phyloP scores from a whole-genome alignment of 35 echinoderm and acorn worm species.

The Acanthaster planci region DNA sequence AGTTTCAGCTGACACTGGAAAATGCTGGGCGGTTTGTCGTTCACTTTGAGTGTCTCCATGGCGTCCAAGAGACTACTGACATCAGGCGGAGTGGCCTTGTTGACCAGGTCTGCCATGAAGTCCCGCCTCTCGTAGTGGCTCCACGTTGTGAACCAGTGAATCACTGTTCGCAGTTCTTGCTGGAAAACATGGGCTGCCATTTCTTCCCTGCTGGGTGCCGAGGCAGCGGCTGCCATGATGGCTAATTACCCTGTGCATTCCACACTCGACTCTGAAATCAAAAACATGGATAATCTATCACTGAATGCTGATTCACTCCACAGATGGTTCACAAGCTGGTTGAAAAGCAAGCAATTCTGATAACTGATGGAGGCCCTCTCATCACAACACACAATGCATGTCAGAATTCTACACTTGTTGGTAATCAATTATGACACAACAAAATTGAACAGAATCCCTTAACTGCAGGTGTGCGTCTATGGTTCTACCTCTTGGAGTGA shows the following conservation, averaged over 20 bases:
- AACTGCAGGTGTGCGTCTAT: no score
- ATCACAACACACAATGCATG: no score
- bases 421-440: no score
- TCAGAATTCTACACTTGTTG: no score
- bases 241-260: neutral
- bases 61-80: slow-evolving; percentile 66
- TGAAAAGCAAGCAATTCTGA: no score
- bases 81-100: slow-evolving; percentile 80
- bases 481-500: no score
- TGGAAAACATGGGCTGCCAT: slow-evolving; percentile 68
- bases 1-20: slow-evolving; percentile 84
- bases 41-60: slow-evolving; percentile 64
- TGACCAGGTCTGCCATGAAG: slow-evolving; percentile 74
- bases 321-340: no score
- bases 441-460: no score
- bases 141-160: slow-evolving; percentile 86
- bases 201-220: neutral
- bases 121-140: slow-evolving; percentile 63
- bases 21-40: slow-evolving; percentile 69
- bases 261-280: neutral
- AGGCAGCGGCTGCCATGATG: neutral
- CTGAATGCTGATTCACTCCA: no score
- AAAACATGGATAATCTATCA: neutral
- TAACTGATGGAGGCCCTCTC: no score
- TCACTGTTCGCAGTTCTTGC: slow-evolving; percentile 69